These are phyloP conservation scores for Morpho deidamia DNA, from an alignment of 2,888 invertebrate species.

Conservation along the genomic window DNA sequence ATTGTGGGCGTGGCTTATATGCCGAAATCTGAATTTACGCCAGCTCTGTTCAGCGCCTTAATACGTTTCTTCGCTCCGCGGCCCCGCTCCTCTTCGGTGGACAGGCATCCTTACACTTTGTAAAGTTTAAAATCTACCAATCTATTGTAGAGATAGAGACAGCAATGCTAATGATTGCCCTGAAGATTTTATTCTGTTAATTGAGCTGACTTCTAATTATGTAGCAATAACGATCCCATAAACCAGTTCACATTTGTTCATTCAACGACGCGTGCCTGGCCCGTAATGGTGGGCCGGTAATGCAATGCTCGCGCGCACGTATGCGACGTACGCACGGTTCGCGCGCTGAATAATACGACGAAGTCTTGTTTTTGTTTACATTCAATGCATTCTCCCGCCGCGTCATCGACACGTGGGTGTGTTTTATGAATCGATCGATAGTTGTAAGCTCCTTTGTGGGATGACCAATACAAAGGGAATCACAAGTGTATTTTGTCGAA, in stretches of 20 bases:
- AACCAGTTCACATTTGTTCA: not conserved
- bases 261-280: slow-evolving; percentile 14
- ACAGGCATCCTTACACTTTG: too few species aligned
- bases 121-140: too few species aligned
- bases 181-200: too few species aligned
- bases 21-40: too few species aligned
- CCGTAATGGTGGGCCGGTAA: not conserved
- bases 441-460: not conserved
- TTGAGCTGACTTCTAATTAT: too few species aligned
- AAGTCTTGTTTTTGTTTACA: slow-evolving; percentile 25
- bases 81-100: too few species aligned
- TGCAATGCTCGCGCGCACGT: slow-evolving; percentile 11
- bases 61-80: too few species aligned
- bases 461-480: not conserved
- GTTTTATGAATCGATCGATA: slow-evolving; percentile 8
- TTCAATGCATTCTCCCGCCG: slow-evolving; percentile 27
- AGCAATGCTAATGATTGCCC: too few species aligned
- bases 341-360: slow-evolving; percentile 23
- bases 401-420: slow-evolving; percentile 20
- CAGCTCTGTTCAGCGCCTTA: too few species aligned
- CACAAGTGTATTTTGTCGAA: slow-evolving; percentile 26
- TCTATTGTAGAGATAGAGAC: too few species aligned
- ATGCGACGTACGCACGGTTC: slow-evolving; percentile 17
- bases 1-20: too few species aligned
- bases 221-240: not conserved